Base-by-base conservation (phyloP, 2,888 invertebrate species). In the Drosophila paramelanica region DNA sequence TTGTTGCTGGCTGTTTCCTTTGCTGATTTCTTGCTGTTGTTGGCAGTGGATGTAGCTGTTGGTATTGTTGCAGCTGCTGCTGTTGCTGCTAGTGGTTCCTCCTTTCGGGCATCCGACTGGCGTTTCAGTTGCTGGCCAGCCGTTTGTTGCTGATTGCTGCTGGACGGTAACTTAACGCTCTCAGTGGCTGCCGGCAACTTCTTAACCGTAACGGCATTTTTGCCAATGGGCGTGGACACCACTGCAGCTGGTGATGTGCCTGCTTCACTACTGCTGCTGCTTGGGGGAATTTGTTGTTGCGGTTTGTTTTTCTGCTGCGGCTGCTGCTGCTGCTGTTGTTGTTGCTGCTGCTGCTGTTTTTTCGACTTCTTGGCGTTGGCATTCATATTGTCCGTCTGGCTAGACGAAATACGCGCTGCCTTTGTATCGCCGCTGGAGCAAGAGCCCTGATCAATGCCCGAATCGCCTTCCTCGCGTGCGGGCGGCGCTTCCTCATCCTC, bases 391-490 rank as follows among this genome's bases (percentile, higher is more conserved):
- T 74, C 85, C 25, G 42, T 42, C 27, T 88, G 89, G 10, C 73
- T 72, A 33, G 77, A 92, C 78, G 91, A 60, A 39, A 49, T 62
- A 66, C 94, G 95, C 5, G 84, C 82, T 39, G 95, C 94, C 91
- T 96, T 97, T 61, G 96, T 96, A 89, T 97, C 97, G 72, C 96
- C 96, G 81, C 96, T 96, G 49, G 96, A 96, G 92, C 97, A 97
- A 66, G 97, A 97, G 49, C 97, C 97, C 93, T 97, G 97, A 92
- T 97, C 97, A 83, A 97, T 97, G 73, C 97, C 97, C 80, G 97
- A 97, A 92, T 97, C 97, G 27, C 96, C 97, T 91, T 97, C 97
- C 91, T 97, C 97, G 88, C 96, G 95, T 43, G 84, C 85, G 58
- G 80, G 80, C 36, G 77, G 85, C 8, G 75, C 78, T 92, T 90